phyloP scores from a whole-genome alignment of 1,140 invertebrate species.

The Chelonus insularis region DNA sequence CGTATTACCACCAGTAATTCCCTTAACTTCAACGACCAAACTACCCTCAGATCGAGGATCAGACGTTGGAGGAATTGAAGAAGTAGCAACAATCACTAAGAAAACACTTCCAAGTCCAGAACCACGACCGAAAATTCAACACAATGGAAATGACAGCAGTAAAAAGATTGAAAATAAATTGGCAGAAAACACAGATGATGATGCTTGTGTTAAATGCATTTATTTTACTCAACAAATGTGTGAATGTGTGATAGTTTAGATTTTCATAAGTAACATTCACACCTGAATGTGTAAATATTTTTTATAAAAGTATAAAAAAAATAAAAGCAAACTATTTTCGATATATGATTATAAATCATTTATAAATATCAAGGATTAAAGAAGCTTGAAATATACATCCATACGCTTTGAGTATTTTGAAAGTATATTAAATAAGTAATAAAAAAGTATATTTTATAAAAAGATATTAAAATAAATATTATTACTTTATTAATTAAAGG shows the following conservation, averaged over 20 bases:
- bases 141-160: constrained; percentile 43
- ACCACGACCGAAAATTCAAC: constrained; percentile 44
- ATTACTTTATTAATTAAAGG: too few species aligned
- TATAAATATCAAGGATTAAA: too few species aligned
- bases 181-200: constrained; percentile 41
- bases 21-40: constrained; percentile 19
- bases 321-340: too few species aligned
- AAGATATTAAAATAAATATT: too few species aligned
- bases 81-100: constrained; percentile 40
- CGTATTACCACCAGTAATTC: constrained; percentile 34
- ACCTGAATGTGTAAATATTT: too few species aligned
- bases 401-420: too few species aligned
- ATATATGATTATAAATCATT: too few species aligned
- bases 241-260: constrained; percentile 56
- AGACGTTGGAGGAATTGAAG: constrained; percentile 38
- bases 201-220: constrained; percentile 53
- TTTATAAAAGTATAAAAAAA: too few species aligned
- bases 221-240: constrained; percentile 56
- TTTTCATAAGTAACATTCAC: too few species aligned
- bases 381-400: too few species aligned
- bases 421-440: neutral
- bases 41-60: constrained; percentile 20
- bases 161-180: constrained; percentile 31
- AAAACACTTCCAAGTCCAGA: constrained; percentile 42
- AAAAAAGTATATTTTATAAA: neutral